Base-by-base conservation (phyloP, 2,797 vertebrate species). In the Lacerta agilis region DNA sequence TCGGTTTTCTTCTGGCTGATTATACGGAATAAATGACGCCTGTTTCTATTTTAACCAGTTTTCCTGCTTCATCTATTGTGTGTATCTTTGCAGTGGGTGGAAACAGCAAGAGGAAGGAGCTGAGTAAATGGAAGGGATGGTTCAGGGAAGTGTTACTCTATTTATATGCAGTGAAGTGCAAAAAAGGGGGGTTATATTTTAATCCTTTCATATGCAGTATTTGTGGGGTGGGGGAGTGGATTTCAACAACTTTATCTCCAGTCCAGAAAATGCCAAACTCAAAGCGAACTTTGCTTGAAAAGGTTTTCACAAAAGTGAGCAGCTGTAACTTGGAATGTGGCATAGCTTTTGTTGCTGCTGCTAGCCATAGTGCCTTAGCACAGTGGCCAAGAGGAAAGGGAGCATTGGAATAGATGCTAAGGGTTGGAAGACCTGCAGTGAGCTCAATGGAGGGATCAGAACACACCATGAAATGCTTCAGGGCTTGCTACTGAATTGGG, bases 191-290 rank as follows among this genome's bases (percentile, higher is more conserved):
- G 20, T 49, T 76, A 7, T 5, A 73, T 55, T 72, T 88, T 72
- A 38, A 2, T 45, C 38, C 36, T 86, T 36, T 81, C 71, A 41
- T 79, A 93, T 64, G 55, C 9, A 83, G 81, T 27, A 80, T 38
- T 71, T 38, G 25, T 69, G 25, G 66, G 20, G 66, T 27, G 27
- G 33, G 6, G 36, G 29, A 87, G 36, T 1, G 5, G 64, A 29
- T 90, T 91, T 90, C 49, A n/a, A n/a, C 29, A 73, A 43, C 82
- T 90, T 89, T 92, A 83, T 13, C 69, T 88, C 86, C 55, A 89
- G 66, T 55, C 36, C 69, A 13, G 45, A 75, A 88, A 91, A 77
- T 82, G 3, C 0, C 0, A 9, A 67, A 78, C 86, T 18, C 81
- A 72, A 91, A 92, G 2, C 4, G 18, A 83, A 29, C 33, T 81